phyloP scores from a whole-genome alignment of 1,140 invertebrate species.

The Penaeus vannamei region DNA sequence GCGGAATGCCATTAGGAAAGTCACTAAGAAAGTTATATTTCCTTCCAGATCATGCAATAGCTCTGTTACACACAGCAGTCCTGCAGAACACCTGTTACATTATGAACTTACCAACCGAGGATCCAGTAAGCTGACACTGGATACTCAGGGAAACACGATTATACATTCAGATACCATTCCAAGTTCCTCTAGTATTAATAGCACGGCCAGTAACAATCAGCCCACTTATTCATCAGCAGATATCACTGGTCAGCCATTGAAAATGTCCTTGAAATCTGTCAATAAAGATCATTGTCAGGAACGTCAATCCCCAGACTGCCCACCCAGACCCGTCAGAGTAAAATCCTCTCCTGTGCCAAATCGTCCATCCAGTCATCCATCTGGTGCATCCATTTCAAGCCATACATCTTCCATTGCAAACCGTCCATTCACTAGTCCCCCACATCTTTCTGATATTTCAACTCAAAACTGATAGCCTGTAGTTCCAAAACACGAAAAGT shows the following conservation, averaged over 20 bases:
- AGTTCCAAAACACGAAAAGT: no score
- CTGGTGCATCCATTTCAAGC: neutral
- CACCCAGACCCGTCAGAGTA: neutral
- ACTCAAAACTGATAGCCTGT: no score
- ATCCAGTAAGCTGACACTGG: no score
- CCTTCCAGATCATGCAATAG: neutral
- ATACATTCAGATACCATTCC: no score
- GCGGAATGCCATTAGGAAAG: constrained; percentile 11
- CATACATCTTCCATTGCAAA: neutral
- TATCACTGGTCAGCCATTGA: no score
- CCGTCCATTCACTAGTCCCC: neutral
- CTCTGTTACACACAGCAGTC: no score
- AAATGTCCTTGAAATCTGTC: neutral
- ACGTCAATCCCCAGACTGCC: neutral
- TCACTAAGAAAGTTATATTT: neutral
- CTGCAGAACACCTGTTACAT: neutral
- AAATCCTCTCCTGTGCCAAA: neutral
- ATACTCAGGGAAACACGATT: no score
- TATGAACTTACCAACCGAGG: no score
- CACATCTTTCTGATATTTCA: no score
- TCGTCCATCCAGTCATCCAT: constrained; percentile 2
- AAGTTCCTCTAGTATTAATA: no score
- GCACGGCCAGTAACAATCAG: no score
- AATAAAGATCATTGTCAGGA: neutral
- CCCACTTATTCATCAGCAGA: no score